Percentiles rank a stretch among this genome's conserved stretches.
Evolutionary conservation across 2,797 vertebrate species (phyloP).

Genomic region (Oreochromis grahami): DNA sequence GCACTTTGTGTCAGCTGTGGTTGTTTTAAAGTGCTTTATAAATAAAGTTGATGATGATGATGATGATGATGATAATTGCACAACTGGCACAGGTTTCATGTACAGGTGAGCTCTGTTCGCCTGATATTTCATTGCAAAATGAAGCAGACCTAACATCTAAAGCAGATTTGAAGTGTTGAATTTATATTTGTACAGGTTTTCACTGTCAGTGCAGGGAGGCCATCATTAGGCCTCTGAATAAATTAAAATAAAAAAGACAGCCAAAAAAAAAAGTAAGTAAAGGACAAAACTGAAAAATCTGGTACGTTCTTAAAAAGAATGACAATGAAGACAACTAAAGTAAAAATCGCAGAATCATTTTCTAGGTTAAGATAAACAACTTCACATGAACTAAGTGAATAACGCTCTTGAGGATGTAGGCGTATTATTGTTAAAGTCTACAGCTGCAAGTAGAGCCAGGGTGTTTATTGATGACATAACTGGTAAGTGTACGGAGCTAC

Average conservation of each 20-base stretch:
- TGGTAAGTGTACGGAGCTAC: not conserved
- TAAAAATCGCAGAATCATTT: not conserved
- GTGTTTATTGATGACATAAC: not conserved
- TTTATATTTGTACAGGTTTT: not conserved
- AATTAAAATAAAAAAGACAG: not conserved
- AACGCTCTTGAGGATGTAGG: not conserved
- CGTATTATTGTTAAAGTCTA: not conserved
- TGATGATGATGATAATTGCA: no score
- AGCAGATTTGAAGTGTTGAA: not conserved
- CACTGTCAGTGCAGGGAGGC: not conserved
- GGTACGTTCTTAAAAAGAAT: not conserved
- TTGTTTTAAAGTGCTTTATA: no score
- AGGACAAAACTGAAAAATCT: not conserved
- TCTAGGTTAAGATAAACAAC: not conserved
- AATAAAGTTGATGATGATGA: no score
- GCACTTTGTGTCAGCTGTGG: no score
- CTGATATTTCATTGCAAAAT: not conserved
- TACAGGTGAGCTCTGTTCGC: not conserved
- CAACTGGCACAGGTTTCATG: not conserved
- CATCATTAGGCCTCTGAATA: not conserved
- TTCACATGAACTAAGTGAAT: not conserved
- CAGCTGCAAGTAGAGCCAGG: not conserved
- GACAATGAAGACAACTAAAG: not conserved
- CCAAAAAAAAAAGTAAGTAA: fast-evolving
- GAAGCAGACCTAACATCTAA: not conserved